These are phyloP conservation scores for Sebastes matsubarae DNA, from an alignment of 2,797 vertebrate species.

Conservation along the genomic window DNA sequence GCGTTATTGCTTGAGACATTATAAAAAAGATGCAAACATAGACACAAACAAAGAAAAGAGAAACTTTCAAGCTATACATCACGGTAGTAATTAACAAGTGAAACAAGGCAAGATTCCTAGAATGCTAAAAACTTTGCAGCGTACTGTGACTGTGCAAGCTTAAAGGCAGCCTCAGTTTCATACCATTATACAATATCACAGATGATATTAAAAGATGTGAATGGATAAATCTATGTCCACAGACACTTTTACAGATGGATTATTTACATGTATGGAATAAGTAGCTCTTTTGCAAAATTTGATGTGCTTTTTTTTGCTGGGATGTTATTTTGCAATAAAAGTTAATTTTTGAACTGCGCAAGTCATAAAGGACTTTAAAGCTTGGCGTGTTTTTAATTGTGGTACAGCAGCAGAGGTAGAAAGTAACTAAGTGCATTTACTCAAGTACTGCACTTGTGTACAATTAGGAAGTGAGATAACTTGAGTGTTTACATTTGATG, in stretches of 20 bases:
- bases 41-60: neutral
- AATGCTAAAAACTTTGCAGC: conserved; percentile 39
- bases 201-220: conserved; percentile 63
- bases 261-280: conserved; percentile 74
- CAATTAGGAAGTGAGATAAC: neutral
- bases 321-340: conserved; percentile 80
- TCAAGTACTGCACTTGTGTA: neutral
- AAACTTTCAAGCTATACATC: conserved; percentile 10
- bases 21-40: conserved; percentile 16
- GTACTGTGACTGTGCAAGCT: conserved; percentile 43
- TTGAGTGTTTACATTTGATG: neutral
- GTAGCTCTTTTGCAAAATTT: conserved; percentile 71
- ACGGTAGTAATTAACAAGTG: conserved; percentile 20
- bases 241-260: conserved; percentile 60
- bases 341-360: conserved; percentile 51
- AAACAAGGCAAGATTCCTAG: conserved; percentile 41
- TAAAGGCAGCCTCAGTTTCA: conserved; percentile 50
- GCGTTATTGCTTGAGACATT: conserved; percentile 43
- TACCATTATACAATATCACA: conserved; percentile 31
- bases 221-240: conserved; percentile 39
- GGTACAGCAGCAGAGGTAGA: neutral
- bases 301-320: conserved; percentile 68
- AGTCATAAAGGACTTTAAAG: neutral
- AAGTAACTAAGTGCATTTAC: neutral
- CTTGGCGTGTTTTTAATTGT: conserved; percentile 4